phyloP scores from a whole-genome alignment of 2,113 vertebrate genomes.

The Microcebus lehilahytsara region DNA sequence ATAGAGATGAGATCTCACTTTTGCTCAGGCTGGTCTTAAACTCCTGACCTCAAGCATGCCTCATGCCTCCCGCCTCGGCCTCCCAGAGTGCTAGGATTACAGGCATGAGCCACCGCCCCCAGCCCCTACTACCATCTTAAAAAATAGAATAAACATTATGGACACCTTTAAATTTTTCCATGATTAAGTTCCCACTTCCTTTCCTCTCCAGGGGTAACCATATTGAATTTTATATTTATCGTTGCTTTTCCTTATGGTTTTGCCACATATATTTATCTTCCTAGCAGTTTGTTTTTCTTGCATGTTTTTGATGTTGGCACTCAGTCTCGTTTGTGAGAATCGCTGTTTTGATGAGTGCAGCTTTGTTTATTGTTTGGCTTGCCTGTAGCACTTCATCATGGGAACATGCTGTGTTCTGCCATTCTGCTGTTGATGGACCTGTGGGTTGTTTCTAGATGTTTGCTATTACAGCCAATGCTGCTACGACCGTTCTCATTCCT shows the following conservation, averaged over 20 bases:
- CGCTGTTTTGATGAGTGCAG: fast-evolving
- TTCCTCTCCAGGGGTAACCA: not conserved
- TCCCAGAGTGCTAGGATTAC: no score
- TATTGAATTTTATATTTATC: not conserved
- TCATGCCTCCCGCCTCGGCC: no score
- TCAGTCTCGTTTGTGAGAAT: not conserved
- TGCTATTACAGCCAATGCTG: not conserved
- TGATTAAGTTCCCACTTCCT: not conserved
- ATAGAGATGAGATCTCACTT: no score
- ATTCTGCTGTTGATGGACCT: not conserved
- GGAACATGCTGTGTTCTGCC: fast-evolving
- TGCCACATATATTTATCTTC: not conserved
- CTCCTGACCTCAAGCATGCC: no score
- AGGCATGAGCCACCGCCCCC: no score
- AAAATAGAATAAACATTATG: not conserved
- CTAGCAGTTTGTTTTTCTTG: not conserved
- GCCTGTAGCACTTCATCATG: not conserved
- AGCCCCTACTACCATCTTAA: no score
- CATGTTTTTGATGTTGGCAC: not conserved
- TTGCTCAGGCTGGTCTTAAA: no score
- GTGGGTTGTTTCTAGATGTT: not conserved
- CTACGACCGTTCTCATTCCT: not conserved
- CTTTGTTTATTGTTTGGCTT: not conserved
- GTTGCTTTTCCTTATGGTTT: not conserved
- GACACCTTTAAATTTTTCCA: not conserved